phyloP scores from a whole-genome alignment of 1,140 invertebrate species.

The Trachelipus rathkii region DNA sequence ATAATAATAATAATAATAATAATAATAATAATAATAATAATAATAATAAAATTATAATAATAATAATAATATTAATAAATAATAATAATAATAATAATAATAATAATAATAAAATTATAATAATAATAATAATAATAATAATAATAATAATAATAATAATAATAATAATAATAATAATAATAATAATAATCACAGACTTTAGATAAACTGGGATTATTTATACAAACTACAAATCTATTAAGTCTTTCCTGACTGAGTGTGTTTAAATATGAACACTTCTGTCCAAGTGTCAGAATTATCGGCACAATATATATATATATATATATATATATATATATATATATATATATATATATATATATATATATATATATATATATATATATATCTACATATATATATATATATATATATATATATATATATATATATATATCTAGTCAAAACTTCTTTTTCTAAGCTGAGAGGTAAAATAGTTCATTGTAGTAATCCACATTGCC shows the following conservation, averaged over 20 bases:
- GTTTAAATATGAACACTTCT: too few species aligned
- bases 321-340: too few species aligned
- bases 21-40: background rate
- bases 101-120: background rate
- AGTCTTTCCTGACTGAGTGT: too few species aligned
- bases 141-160: background rate
- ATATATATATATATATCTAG: background rate
- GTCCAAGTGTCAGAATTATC: too few species aligned
- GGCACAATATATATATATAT: too few species aligned
- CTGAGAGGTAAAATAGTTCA: background rate
- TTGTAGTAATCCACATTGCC: background rate
- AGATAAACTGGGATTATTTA: too few species aligned
- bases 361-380: background rate
- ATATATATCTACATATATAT: conserved; percentile 6
- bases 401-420: background rate
- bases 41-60: too few species aligned
- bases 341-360: too few species aligned
- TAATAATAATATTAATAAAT: background rate
- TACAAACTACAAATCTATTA: too few species aligned
- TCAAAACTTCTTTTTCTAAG: background rate
- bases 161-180: background rate
- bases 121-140: conserved; percentile 5
- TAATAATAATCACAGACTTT: too few species aligned
- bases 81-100: background rate
- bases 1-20: background rate